phyloP scores from a whole-genome alignment of 2,888 invertebrate species.

The Callyntrura guangdongensis region DNA sequence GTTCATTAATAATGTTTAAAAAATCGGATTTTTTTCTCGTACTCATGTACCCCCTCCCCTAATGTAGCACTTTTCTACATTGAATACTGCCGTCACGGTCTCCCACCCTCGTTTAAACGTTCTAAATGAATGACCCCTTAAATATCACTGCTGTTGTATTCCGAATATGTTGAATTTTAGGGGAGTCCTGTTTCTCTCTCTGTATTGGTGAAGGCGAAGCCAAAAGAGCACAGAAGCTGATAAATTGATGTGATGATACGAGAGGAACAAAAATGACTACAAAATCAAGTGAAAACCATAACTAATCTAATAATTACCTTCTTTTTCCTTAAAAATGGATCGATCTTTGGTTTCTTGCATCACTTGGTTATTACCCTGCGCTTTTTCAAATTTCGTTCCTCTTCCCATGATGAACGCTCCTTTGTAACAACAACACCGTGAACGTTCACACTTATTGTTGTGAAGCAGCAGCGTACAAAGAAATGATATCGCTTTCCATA shows the following conservation, averaged over 20 bases:
- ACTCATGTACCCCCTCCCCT: no score
- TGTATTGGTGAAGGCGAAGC: not conserved
- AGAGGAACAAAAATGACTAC: slow-evolving; percentile 4
- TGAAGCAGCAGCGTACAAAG: not conserved
- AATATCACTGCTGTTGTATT: no score
- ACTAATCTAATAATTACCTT: slow-evolving; percentile 73
- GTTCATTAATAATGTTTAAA: no score
- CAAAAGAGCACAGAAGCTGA: not conserved
- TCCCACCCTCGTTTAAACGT: no score
- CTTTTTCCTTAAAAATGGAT: slow-evolving; percentile 70
- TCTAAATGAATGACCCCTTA: no score
- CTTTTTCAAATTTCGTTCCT: not conserved
- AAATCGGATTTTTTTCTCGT: no score
- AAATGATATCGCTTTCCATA: not conserved
- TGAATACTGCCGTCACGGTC: no score
- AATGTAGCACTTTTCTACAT: no score
- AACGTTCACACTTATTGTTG: not conserved
- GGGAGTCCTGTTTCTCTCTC: not conserved
- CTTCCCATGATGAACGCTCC: not conserved
- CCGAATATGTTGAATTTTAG: no score
- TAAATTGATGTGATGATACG: not conserved
- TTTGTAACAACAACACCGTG: not conserved
- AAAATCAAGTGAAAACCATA: slow-evolving; percentile 73
- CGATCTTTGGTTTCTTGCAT: slow-evolving; percentile 55
- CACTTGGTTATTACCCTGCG: not conserved